Base-by-base conservation (phyloP, 2,888 invertebrate genomes). In the Margaritifera margaritifera region DNA sequence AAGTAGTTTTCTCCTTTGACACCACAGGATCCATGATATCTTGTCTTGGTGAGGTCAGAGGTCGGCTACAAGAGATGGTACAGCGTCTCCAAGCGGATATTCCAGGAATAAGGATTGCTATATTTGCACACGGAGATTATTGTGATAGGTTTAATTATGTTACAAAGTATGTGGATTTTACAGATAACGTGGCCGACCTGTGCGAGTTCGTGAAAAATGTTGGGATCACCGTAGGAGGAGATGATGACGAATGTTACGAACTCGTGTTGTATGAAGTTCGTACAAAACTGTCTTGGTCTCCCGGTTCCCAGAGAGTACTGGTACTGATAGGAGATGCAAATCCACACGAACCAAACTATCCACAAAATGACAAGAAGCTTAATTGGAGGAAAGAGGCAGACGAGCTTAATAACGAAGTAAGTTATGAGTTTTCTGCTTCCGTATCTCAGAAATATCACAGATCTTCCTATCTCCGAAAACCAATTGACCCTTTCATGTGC, bases 111-210 rank as follows among this genome's bases (percentile, higher is more conserved):
- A 78, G 80, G 42, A 82, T 88, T 31, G 84, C 86, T 24, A 83
- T 88, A 42, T 78, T 88, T 42, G 88, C 88, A 8, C 88, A 88
- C 67, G 88, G 88, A 0, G 87, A 88, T 73, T 88, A 88, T 71
- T 87, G 86, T 68, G 88, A 75, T 62, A 24, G 20, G 3, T 20
- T 25, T 18, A 72, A 57, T n/a, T 80, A 79, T 65, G 70, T 80
- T 58, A 80, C 80, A 3, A 79, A 80, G 61, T 69, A 72, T 61
- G 74, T 75, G 3, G 77, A 80, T 60, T 78, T 80, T 59, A 69
- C 77, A 0, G 73, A 77, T 27, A 66, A 78, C 51, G 72, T 77
- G 1, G 69, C 70, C 4, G 64, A 78, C 31, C 61, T 79, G 62
- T 77, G 78, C 61, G 64, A 73, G n/a, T 86, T 85, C 68, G 84